Evolutionary conservation across 2,888 invertebrate genomes (phyloP), one percentile per base, ranked within the genome.

Genomic region (Kuschelorhynchus macadamiae): DNA sequence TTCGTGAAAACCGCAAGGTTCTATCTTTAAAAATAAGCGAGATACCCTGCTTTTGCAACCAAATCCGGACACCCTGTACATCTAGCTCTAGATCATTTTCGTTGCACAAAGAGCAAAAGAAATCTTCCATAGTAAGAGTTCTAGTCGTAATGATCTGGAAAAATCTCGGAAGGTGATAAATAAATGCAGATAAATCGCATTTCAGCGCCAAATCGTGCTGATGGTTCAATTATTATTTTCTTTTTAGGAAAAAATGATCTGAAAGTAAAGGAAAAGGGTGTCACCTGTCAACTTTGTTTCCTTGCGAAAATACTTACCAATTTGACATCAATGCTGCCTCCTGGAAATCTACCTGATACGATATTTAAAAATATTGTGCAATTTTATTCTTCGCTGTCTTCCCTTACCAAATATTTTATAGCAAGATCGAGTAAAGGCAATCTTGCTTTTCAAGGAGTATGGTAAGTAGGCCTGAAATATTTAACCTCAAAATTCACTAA

Each of bases 341-440:
- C 87, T n/a, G 88, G 88, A 0, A 76, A 80, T 25, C 82, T 85
- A 36, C 86, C 87, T 67, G 89, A 90, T 72, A 81, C 81, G 1
- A 79, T 89, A 2, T 85, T 89, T 53, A 88, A 86, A 74, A 85
- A 87, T 67, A 77, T 89, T 11, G 85, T 87, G 41, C 85, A 84
- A 59, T 81, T 88, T 33, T 91, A 87, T 76, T 84, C 81, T 12
- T 85, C 87, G 47, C 77, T 90, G 3, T 86, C 85, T 59, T 84
- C 85, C 56, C 79, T 90, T 21, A 85, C 89, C 0, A 90, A 87
- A 77, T 88, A 90, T 81, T 90, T 90, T 72, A 79, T 84, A 14
- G 75, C 77, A 7, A 85, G 87, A 69, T 87, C 87, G 9, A 81
- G 85, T 0, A 81, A 81, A 64, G 78, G 81, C 8, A 85, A 85